phyloP scores from a whole-genome alignment of 1,140 invertebrate species.

The Panagrolaimus sp. region DNA sequence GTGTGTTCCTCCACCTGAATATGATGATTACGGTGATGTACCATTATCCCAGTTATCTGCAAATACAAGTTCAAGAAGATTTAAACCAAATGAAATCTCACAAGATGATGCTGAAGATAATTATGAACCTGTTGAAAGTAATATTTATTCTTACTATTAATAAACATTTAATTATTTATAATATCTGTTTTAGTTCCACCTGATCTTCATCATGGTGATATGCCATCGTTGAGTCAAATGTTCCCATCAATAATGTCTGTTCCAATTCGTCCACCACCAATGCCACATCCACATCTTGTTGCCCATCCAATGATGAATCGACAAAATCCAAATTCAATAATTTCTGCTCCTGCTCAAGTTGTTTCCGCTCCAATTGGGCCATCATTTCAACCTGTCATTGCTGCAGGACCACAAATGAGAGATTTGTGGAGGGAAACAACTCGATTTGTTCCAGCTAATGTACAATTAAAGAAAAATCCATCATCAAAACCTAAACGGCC shows the following conservation, averaged over 20 bases:
- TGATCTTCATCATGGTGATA: background rate
- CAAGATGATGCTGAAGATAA: background rate
- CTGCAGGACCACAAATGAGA: conserved; percentile 63
- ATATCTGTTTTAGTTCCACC: background rate
- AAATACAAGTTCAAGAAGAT: background rate
- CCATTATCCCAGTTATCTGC: background rate
- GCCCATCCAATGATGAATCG: background rate
- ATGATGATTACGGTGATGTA: conserved; percentile 30
- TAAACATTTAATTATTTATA: background rate
- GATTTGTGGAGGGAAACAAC: conserved; percentile 62
- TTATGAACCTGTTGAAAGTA: conserved; percentile 10
- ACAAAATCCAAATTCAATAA: background rate
- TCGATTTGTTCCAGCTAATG: conserved; percentile 61
- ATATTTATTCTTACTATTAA: background rate
- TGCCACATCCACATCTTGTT: background rate
- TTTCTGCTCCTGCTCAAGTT: conserved; percentile 59
- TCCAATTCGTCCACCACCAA: background rate
- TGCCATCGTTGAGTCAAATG: background rate
- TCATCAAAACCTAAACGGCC: conserved; percentile 54
- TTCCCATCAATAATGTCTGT: background rate
- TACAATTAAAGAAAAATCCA: conserved; percentile 59
- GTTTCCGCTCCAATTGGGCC: conserved; percentile 33
- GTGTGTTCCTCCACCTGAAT: conserved; percentile 59
- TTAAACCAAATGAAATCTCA: background rate
- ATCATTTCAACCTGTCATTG: conserved; percentile 47